Evolutionary conservation across 2,888 invertebrate species (phyloP).

Genomic region (Choreutis nemorana): DNA sequence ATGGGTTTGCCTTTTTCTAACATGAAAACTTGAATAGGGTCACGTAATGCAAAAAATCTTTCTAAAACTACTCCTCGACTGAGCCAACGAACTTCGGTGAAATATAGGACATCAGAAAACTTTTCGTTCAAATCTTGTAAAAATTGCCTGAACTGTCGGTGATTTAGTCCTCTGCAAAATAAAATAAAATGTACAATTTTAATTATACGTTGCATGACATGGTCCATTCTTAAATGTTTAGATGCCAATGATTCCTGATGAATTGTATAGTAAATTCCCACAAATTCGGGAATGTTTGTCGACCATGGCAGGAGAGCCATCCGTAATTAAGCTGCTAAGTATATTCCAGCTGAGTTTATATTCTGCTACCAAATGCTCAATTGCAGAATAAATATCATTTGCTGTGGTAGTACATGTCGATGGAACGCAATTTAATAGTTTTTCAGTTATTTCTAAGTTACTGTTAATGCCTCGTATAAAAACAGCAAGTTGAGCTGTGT

Average conservation of each 20-base stretch:
- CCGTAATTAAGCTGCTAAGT: constrained; percentile 6
- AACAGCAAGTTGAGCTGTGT: constrained; percentile 7
- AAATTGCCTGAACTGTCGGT: too few species aligned
- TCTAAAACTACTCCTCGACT: constrained; percentile 8
- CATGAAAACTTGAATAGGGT: constrained; percentile 6
- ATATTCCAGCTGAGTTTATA: constrained; percentile 7
- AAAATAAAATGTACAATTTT: constrained; percentile 8
- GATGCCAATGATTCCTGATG: constrained; percentile 6
- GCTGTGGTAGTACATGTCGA: constrained; percentile 4
- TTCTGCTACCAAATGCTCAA: constrained; percentile 6
- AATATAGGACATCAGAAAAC: constrained; percentile 5
- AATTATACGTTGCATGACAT: constrained; percentile 5
- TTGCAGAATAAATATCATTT: constrained; percentile 7
- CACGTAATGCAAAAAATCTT: constrained; percentile 8
- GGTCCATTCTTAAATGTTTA: constrained; percentile 6
- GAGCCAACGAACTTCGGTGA: constrained; percentile 6
- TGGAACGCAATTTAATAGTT: constrained; percentile 7
- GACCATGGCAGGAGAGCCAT: constrained; percentile 6
- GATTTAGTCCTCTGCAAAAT: constrained; percentile 8
- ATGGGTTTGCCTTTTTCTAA: constrained; percentile 4
- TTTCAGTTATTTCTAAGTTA: constrained; percentile 7
- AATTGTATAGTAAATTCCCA: constrained; percentile 6
- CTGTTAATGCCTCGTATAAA: constrained; percentile 9
- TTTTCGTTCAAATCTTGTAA: constrained; percentile 6
- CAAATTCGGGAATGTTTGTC: constrained; percentile 7